Percentiles rank a stretch among this genome's conserved stretches.
These are phyloP conservation scores for Volucella inanis DNA, from an alignment of 2,888 invertebrate genomes.

Conservation along the genomic window DNA sequence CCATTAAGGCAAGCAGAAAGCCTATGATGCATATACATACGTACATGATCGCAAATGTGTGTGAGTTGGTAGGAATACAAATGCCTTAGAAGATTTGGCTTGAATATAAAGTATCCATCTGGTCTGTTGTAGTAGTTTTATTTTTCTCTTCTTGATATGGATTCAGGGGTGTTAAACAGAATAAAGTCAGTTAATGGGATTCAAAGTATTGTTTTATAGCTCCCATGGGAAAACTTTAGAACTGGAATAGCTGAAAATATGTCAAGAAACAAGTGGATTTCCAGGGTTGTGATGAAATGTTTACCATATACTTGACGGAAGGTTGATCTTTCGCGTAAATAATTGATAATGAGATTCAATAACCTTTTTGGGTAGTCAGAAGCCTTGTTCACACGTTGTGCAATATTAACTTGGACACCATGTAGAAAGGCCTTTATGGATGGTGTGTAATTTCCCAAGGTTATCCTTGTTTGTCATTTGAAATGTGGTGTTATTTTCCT, in stretches of 20 bases:
- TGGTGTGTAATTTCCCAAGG: not conserved
- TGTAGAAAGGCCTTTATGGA: not conserved
- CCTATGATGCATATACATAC: no score
- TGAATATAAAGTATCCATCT: conserved; percentile 40
- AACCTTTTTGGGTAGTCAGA: not conserved
- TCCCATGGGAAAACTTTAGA: conserved; percentile 48
- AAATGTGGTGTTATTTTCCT: no score
- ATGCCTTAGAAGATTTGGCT: conserved; percentile 35
- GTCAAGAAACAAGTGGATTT: conserved; percentile 39
- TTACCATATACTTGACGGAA: conserved; percentile 18
- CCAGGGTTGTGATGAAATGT: conserved; percentile 3
- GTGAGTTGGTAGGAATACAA: conserved; percentile 39
- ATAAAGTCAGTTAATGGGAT: conserved; percentile 37
- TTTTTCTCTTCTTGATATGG: not conserved
- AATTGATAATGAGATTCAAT: conserved; percentile 34
- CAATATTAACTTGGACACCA: not conserved
- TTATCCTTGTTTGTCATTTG: no score
- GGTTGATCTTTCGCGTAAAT: conserved; percentile 11
- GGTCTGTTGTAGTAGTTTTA: not conserved
- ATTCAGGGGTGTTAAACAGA: not conserved
- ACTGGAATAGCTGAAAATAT: conserved; percentile 52
- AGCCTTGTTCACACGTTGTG: not conserved
- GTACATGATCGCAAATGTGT: not conserved
- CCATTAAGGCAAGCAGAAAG: conserved; percentile 12
- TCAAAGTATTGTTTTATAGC: conserved; percentile 55